Evolutionary conservation across 2,113 vertebrate species (phyloP).

Genomic region (Leuciscus idus): DNA sequence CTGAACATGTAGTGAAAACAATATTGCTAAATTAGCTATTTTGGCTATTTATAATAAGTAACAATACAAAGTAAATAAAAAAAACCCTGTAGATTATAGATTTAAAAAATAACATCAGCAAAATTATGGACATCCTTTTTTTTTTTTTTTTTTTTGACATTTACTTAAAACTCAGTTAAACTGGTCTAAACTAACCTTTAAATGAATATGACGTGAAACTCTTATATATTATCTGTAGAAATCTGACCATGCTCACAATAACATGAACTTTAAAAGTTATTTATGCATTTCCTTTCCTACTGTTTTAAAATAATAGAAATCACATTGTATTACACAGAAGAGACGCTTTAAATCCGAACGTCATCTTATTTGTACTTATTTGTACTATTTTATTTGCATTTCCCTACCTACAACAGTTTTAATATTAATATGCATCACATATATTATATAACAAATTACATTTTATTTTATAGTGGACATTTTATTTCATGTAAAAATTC

Average conservation of each 20-base stretch:
- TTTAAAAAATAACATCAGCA: background rate
- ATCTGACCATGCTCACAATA: background rate
- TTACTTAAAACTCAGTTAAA: background rate
- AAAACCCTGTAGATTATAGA: background rate
- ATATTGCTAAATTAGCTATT: background rate
- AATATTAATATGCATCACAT: background rate
- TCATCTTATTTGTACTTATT: background rate
- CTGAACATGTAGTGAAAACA: background rate
- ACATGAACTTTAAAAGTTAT: background rate
- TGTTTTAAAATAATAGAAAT: background rate
- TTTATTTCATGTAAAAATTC: background rate
- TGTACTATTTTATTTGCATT: background rate
- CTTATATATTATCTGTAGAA: background rate
- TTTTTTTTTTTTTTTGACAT: background rate
- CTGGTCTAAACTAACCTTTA: background rate
- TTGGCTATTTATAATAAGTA: background rate
- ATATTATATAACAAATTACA: background rate
- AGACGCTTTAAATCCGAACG: background rate
- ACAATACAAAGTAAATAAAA: background rate
- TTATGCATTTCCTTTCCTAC: background rate
- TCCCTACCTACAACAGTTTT: background rate
- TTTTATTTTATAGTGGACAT: background rate
- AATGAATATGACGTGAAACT: no score
- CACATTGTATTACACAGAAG: background rate
- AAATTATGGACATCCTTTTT: no score